Percentiles rank a stretch among this genome's conserved stretches.
Conservation (phyloP, 2,113 vertebrate species). For the Cairina moschata region DNA sequence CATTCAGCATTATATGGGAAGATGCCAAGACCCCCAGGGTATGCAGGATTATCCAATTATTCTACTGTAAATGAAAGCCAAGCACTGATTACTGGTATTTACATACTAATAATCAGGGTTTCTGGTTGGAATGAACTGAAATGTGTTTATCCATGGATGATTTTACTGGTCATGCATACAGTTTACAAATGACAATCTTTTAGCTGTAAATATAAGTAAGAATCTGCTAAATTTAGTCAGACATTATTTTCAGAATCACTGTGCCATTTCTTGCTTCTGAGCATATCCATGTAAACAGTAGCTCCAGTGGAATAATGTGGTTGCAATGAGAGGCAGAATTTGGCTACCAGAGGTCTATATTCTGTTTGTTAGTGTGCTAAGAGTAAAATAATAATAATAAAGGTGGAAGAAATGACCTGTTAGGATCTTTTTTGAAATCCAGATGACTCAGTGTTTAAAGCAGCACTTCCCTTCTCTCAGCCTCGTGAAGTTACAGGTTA, state of each 20-base stretch:
- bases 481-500: neutral
- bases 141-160: neutral
- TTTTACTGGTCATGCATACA: neutral
- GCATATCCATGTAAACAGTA: neutral
- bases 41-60: slow-evolving; percentile 1
- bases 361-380: neutral
- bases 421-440: neutral
- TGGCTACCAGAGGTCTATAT: neutral
- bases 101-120: neutral
- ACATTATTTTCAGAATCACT: neutral
- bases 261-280: neutral
- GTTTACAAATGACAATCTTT: neutral
- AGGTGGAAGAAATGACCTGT: neutral
- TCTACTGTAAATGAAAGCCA: slow-evolving; percentile 24
- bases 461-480: neutral
- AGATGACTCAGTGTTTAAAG: neutral
- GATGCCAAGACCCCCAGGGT: neutral
- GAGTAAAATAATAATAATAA: neutral
- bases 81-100: slow-evolving; percentile 17
- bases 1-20: neutral
- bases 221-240: neutral
- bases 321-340: neutral
- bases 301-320: neutral
- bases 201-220: neutral
- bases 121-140: neutral